Percentiles rank a stretch among this genome's conserved stretches.
phyloP scores from a whole-genome alignment of 2,888 invertebrate species.

The Aporophyla nigra region DNA sequence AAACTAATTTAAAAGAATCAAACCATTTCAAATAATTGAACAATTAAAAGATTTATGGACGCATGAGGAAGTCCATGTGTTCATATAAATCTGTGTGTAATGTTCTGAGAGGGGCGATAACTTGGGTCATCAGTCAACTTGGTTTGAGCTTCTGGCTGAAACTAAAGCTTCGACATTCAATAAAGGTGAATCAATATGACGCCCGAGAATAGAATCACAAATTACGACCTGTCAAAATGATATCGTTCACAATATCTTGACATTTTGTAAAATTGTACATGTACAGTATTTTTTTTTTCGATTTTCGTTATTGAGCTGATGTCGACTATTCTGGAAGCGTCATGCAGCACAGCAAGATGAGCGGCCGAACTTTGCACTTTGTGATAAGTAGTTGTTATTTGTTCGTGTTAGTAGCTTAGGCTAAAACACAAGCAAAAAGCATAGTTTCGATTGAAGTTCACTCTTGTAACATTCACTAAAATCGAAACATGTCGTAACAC shows the following conservation, averaged over 20 bases:
- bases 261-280: neutral
- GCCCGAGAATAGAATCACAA: constrained; percentile 1
- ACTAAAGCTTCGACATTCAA: constrained; percentile 42
- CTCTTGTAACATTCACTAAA: no score
- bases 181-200: constrained; percentile 38
- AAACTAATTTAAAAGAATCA: constrained; percentile 6
- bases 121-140: constrained; percentile 55
- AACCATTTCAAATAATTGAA: constrained; percentile 26
- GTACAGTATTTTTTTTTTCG: neutral
- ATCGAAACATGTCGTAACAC: no score
- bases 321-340: no score
- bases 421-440: no score
- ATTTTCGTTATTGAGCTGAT: no score
- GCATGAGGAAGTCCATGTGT: constrained; percentile 34
- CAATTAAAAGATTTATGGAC: constrained; percentile 53
- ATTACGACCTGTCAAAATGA: constrained; percentile 5
- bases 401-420: no score
- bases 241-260: neutral
- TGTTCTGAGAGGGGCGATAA: constrained; percentile 58
- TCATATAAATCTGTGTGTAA: constrained; percentile 55
- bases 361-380: no score
- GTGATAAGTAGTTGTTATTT: no score
- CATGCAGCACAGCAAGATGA: no score
- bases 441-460: no score
- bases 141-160: constrained; percentile 27